Evolutionary conservation across 2,113 vertebrate species (phyloP), one percentile per base, ranked within the genome.

Genomic region (Oryzias curvinotus): DNA sequence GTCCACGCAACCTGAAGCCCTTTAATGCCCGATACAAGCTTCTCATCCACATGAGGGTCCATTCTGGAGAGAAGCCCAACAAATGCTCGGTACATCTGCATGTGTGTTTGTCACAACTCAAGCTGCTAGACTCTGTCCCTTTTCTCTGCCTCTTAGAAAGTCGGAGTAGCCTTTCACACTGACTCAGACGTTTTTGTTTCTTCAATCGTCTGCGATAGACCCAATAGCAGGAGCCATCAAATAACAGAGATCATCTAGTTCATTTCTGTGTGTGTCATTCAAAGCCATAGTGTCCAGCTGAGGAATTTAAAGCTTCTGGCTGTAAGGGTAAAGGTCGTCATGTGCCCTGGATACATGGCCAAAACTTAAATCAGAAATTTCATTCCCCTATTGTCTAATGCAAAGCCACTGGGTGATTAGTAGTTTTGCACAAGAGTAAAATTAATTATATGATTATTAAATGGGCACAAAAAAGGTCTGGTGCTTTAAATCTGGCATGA

Each of bases 1-100:
- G 97, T 58, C 92, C 95, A 15, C 90, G 96, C 60, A 92, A 91
- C 87, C 92, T 93, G 83, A 98, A 96, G 74, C 93, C 97, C 2
- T 99, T 99, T 87, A 98, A 98, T 21, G 96, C 97, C 42, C 93
- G 96, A 60, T 99, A 99, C 82, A 99, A 99, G 83, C 92, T 99
- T 73, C 91, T 99, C 18, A 99, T 98, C 89, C 97, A 99, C 85
- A 99, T 99, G 97, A 92, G 97, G 86, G 93, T 99, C 71, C 97
- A 99, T 82, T 98, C 97, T 1, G 97, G 97, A 75, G 97, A 98
- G 91, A 99, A 96, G 86, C 97, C 97, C 3, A 98, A 99, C 92
- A 97, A 96, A 80, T 99, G 97, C 86, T 95, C 93, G 87, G 97
- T 99, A 88, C 72, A 89, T 85, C 90, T 70, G 21, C 25, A 57